These are phyloP conservation scores for Heteromormyrus szaboi DNA, from an alignment of 2,797 vertebrate species.

Conservation along the genomic window DNA sequence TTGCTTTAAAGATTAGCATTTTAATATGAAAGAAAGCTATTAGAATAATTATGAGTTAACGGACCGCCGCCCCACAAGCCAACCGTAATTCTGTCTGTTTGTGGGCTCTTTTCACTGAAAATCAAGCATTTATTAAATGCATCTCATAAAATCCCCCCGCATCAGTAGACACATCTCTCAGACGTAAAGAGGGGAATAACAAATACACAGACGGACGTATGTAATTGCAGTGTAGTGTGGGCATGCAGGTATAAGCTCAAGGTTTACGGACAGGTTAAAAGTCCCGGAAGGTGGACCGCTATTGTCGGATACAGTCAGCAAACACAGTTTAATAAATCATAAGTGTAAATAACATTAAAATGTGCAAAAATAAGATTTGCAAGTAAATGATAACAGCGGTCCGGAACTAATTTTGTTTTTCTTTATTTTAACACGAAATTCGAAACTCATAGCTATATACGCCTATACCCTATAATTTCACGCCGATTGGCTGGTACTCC, in stretches of 20 bases:
- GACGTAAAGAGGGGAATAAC: not conserved
- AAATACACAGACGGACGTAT: not conserved
- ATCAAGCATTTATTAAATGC: conserved; percentile 14
- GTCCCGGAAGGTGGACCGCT: not conserved
- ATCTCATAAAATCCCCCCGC: not conserved
- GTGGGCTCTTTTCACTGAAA: conserved; percentile 9
- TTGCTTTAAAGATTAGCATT: conserved; percentile 59
- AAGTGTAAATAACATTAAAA: not conserved
- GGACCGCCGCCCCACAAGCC: conserved; percentile 43
- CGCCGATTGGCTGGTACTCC: not conserved
- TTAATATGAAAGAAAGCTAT: conserved; percentile 59
- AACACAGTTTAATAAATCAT: not conserved
- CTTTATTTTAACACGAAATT: not conserved
- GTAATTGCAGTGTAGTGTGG: not conserved
- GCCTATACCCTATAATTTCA: not conserved
- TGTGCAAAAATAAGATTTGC: not conserved
- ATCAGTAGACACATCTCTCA: not conserved
- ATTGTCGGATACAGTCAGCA: not conserved
- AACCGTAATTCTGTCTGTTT: conserved; percentile 12
- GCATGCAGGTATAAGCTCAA: not conserved
- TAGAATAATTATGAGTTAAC: conserved; percentile 53
- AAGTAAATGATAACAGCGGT: not conserved
- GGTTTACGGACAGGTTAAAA: not conserved
- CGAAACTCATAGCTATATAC: not conserved
- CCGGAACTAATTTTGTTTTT: not conserved